These are phyloP conservation scores for Lacanobia wlatinum DNA, from an alignment of 2,888 invertebrate genomes.

Conservation along the genomic window DNA sequence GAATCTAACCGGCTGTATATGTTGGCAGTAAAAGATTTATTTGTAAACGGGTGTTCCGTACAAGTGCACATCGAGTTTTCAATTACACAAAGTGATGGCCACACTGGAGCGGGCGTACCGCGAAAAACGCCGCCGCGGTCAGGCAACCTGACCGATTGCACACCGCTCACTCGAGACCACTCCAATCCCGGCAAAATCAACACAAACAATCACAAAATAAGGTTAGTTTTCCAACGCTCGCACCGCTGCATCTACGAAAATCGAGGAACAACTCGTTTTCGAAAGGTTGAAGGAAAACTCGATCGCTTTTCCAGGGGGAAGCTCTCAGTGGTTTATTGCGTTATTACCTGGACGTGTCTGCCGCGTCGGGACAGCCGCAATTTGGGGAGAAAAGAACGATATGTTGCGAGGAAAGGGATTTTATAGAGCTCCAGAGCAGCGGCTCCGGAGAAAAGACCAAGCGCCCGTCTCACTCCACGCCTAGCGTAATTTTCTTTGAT, in stretches of 20 bases:
- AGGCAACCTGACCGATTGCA: constrained; percentile 85
- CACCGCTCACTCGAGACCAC: constrained; percentile 76
- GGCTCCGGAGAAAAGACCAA: constrained; percentile 82
- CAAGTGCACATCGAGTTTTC: constrained; percentile 90
- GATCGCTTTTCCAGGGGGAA: constrained; percentile 90
- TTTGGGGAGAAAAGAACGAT: constrained; percentile 89
- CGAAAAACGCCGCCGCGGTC: constrained; percentile 87
- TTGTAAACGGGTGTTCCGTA: constrained; percentile 84
- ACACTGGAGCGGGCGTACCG: constrained; percentile 82
- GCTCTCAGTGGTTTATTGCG: constrained; percentile 91
- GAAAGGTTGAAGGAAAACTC: constrained; percentile 89
- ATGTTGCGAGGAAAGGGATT: constrained; percentile 88
- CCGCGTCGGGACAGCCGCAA: constrained; percentile 88
- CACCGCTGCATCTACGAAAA: constrained; percentile 74
- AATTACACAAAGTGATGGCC: constrained; percentile 90
- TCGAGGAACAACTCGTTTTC: constrained; percentile 87
- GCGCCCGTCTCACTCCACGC: constrained; percentile 76
- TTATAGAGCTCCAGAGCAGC: constrained; percentile 82
- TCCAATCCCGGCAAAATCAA: constrained; percentile 74
- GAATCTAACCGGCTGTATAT: constrained; percentile 60
- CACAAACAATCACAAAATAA: constrained; percentile 79
- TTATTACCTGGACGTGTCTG: constrained; percentile 91
- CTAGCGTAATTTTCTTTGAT: constrained; percentile 88
- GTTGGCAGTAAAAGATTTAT: constrained; percentile 81
- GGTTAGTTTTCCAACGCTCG: constrained; percentile 78